A percentile compares a stretch with the other conserved stretches of the same genome.
Evolutionary conservation across 92 coral and sea anemone species (phyloP).

Genomic region (Actinernus sp.): DNA sequence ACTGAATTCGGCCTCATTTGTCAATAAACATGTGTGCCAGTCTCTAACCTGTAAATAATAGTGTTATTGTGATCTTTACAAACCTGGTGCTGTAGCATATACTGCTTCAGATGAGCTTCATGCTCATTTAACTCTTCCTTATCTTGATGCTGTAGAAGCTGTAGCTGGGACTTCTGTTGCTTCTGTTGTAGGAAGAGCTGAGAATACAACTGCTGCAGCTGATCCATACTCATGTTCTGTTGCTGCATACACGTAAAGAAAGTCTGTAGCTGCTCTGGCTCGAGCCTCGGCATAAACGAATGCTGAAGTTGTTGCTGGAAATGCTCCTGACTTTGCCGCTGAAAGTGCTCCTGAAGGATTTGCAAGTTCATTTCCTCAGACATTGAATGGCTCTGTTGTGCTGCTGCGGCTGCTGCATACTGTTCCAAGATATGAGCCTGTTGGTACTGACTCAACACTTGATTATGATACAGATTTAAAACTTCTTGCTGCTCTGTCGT

Average conservation of each 20-base stretch:
- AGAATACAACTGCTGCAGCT: slow-evolving; percentile 46
- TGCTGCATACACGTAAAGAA: slow-evolving; percentile 35
- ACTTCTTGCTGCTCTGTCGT: slow-evolving; percentile 56
- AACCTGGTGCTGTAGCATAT: slow-evolving; percentile 58
- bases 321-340: no score
- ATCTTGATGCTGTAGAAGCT: slow-evolving; percentile 22
- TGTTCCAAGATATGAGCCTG: slow-evolving; percentile 48
- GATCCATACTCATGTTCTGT: slow-evolving; percentile 44
- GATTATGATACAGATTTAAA: slow-evolving; percentile 40
- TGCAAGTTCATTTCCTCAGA: slow-evolving; percentile 57
- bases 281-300: slow-evolving; percentile 32
- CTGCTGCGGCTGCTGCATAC: slow-evolving; percentile 25
- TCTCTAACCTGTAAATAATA: not conserved
- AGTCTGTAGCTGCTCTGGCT: slow-evolving; percentile 60
- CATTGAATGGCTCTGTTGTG: slow-evolving; percentile 19
- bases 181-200: slow-evolving; percentile 46
- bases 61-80: not conserved
- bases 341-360: slow-evolving; percentile 41
- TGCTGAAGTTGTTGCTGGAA: slow-evolving; percentile 22
- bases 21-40: no score
- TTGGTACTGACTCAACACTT: slow-evolving; percentile 60
- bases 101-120: slow-evolving; percentile 42
- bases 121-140: slow-evolving; percentile 33
- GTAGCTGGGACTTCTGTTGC: slow-evolving; percentile 11
- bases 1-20: no score